Conservation (phyloP, 2,888 invertebrate genomes). For the Pterostichus niger region DNA sequence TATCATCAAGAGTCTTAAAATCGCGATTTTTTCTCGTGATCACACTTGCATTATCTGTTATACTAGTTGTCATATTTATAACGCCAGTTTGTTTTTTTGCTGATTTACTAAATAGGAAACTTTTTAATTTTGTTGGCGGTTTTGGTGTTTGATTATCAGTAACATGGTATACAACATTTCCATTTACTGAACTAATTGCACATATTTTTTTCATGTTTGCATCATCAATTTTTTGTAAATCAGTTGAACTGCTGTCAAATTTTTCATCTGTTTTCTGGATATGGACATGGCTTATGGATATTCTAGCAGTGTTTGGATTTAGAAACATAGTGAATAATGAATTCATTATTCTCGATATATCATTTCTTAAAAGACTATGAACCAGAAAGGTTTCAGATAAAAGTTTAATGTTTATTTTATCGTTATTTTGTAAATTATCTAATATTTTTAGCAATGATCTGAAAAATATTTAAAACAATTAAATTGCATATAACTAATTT, state of each 20-base stretch:
- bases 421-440: constrained; percentile 82
- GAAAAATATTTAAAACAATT: constrained; percentile 69
- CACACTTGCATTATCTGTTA: constrained; percentile 74
- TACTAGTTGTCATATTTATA: constrained; percentile 75
- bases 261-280: constrained; percentile 79
- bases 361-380: constrained; percentile 86
- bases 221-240: constrained; percentile 73
- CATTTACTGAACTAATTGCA: constrained; percentile 90
- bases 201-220: constrained; percentile 82
- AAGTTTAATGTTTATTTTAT: constrained; percentile 81
- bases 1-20: constrained; percentile 72
- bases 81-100: constrained; percentile 73
- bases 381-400: constrained; percentile 88
- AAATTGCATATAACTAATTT: not conserved
- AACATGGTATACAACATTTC: constrained; percentile 85
- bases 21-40: constrained; percentile 76
- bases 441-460: constrained; percentile 87
- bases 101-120: constrained; percentile 75
- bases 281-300: constrained; percentile 87
- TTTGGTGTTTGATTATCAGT: constrained; percentile 76
- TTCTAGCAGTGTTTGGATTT: constrained; percentile 88
- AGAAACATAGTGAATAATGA: constrained; percentile 87
- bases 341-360: constrained; percentile 88
- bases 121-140: constrained; percentile 74
- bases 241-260: constrained; percentile 72